Evolutionary conservation across 2,113 vertebrate genomes (phyloP), one percentile per base, ranked within the genome.

Genomic region (Sapayoa aenigma): DNA sequence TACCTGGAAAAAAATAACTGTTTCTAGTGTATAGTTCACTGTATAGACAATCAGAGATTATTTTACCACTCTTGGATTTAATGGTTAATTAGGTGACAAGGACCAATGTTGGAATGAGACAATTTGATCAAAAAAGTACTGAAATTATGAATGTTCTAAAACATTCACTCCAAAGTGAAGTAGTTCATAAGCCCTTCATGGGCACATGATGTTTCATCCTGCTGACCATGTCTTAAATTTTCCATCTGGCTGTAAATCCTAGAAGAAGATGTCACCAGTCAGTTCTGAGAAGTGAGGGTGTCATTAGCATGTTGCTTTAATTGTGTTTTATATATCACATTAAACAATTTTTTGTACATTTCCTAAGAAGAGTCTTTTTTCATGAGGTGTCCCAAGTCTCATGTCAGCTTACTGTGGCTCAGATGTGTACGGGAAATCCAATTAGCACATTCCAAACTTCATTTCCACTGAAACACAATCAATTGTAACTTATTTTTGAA

Each of bases 391-490:
- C 97, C 95, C 91, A 97, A 96, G 97, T 97, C 98, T 98, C 98
- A 68, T 93, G 95, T 97, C 96, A 96, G 90, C 92, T 98, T 96
- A 93, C 96, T 96, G 94, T 92, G 95, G 92, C 97, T 96, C 93
- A 94, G 93, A 96, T 97, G 97, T 96, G 98, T 97, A 96, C 78
- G 49, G 56, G 52, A 97, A 98, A 98, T 98, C 98, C 94, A 98
- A 98, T 98, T 98, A 98, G 93, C 97, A 95, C 96, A 97, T 97
- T 98, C 96, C 98, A 98, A 98, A 98, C 98, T 97, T 98, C 97
- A 97, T 98, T 98, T 98, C 85, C 97, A 96, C 97, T 98, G 98
- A 98, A 98, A 98, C 98, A 97, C 98, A 98, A 98, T 98, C 98
- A 98, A 98, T 98, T 98, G 96, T 98, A 98, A 98, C 98, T 98